Percentiles rank a stretch among this genome's conserved stretches.
Evolutionary conservation across 2,113 vertebrate genomes (phyloP).

Genomic region (Odobenus rosmarus): DNA sequence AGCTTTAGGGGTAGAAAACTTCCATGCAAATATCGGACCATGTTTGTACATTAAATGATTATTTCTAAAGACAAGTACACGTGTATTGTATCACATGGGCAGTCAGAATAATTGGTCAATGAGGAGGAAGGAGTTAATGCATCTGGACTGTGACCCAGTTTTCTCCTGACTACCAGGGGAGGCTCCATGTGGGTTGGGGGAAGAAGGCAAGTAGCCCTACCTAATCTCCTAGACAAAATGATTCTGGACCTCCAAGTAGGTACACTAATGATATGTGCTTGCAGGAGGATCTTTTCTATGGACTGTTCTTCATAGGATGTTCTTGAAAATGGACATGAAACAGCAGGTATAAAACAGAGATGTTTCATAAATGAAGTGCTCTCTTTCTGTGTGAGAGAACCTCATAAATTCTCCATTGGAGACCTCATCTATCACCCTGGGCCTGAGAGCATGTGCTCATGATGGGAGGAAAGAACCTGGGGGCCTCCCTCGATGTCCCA

Average conservation of each 20-base stretch:
- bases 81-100: neutral
- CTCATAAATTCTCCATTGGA: neutral
- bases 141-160: neutral
- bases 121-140: neutral
- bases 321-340: conserved; percentile 18
- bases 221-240: neutral
- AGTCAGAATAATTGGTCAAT: neutral
- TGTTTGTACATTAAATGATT: neutral
- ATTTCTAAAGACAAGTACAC: neutral
- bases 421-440: neutral
- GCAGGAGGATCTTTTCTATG: neutral
- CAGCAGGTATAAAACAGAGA: neutral
- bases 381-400: neutral
- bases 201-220: neutral
- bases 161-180: neutral
- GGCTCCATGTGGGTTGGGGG: neutral
- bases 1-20: neutral
- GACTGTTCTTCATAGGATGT: neutral
- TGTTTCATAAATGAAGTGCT: neutral
- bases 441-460: neutral
- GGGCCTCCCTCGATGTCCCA: neutral
- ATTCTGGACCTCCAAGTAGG: neutral
- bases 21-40: neutral
- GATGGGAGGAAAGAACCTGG: neutral
- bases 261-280: neutral